Evolutionary conservation across 1,140 invertebrate species (phyloP).

Genomic region (Sarcophaga bullata): DNA sequence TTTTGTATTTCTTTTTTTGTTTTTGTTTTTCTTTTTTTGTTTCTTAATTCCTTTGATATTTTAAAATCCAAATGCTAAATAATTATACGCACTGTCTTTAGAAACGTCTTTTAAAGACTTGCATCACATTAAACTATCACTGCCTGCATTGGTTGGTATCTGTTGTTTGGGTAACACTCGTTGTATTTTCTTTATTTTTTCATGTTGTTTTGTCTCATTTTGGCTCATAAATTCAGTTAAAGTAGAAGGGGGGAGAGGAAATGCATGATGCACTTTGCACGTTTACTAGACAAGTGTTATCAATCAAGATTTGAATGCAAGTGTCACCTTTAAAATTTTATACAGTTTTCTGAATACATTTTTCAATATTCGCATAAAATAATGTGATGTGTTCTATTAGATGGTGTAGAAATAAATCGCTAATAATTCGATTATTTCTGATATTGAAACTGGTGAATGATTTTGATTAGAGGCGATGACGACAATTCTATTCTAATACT

Average conservation of each 20-base stretch:
- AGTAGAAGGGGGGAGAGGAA: not conserved
- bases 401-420: too few relatives aligned
- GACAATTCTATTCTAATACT: too few relatives aligned
- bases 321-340: constrained; percentile 16
- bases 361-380: not conserved
- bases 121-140: not conserved
- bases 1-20: too few relatives aligned
- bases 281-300: constrained; percentile 44
- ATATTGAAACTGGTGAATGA: too few relatives aligned
- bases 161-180: not conserved
- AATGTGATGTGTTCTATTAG: not conserved
- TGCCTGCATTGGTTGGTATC: not conserved
- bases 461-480: too few relatives aligned
- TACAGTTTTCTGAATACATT: not conserved
- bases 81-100: constrained; percentile 35
- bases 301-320: constrained; percentile 45
- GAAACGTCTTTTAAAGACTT: constrained; percentile 31
- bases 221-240: not conserved
- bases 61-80: constrained; percentile 34
- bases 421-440: too few relatives aligned
- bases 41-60: not conserved
- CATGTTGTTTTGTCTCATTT: too few relatives aligned
- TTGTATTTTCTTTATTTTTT: not conserved
- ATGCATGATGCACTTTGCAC: constrained; percentile 44
- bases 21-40: not conserved